Conservation (phyloP, 2,113 vertebrate genomes). For the Xiphophorus couchianus region DNA sequence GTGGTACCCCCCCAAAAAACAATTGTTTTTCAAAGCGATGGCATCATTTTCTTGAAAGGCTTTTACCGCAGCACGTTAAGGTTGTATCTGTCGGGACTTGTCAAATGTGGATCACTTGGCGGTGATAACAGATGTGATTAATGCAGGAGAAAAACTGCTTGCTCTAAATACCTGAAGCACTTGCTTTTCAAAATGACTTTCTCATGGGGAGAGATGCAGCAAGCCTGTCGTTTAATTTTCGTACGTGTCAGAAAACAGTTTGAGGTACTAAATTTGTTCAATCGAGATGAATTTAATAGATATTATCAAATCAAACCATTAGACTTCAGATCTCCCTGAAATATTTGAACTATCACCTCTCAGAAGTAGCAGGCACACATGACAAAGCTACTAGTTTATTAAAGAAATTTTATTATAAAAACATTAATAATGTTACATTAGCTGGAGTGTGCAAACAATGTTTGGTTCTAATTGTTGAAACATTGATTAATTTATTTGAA, state of each 20-base stretch:
- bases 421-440: neutral
- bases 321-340: neutral
- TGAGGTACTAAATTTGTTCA: neutral
- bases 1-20: neutral
- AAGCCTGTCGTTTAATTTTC: neutral
- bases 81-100: constrained; percentile 13
- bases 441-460: neutral
- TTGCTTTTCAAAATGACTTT: neutral
- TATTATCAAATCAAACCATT: too few species aligned
- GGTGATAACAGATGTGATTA: neutral
- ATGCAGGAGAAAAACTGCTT: neutral
- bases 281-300: neutral
- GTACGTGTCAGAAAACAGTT: neutral
- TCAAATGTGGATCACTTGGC: neutral
- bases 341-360: too few species aligned
- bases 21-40: neutral
- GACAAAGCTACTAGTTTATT: neutral
- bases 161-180: neutral
- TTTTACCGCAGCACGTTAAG: neutral
- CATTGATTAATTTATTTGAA: neutral
- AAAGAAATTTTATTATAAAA: neutral
- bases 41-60: neutral
- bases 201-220: too few species aligned
- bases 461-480: neutral
- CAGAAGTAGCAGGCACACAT: neutral